A percentile compares a stretch with the other conserved stretches of the same genome.
Conservation (phyloP, 2,888 invertebrate species). For the Synanthedon vespiformis region DNA sequence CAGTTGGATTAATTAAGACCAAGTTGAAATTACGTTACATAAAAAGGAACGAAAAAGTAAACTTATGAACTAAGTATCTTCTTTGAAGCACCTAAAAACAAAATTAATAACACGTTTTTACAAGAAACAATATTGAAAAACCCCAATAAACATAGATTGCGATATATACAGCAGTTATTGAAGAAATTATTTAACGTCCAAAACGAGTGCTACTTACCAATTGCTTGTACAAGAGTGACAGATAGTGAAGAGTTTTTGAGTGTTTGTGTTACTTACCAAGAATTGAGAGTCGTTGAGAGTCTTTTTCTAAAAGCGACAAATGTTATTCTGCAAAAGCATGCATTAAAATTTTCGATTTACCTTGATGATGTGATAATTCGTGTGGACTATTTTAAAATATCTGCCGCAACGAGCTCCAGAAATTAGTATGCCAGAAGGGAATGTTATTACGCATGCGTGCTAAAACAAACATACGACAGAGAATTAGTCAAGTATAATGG, state of each 20-base stretch:
- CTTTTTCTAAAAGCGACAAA: slow-evolving; percentile 19
- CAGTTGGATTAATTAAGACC: too few species aligned
- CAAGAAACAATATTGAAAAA: slow-evolving; percentile 18
- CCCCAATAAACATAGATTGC: slow-evolving; percentile 18
- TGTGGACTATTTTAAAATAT: slow-evolving; percentile 33
- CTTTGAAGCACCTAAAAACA: slow-evolving; percentile 23
- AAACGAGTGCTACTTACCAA: slow-evolving; percentile 18
- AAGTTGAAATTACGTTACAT: too few species aligned
- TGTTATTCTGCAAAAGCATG: slow-evolving; percentile 28
- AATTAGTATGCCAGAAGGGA: slow-evolving; percentile 71
- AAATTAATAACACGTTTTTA: slow-evolving; percentile 18
- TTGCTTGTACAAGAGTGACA: background rate
- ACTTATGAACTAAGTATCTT: too few species aligned
- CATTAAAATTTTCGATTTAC: slow-evolving; percentile 28
- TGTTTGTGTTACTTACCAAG: slow-evolving; percentile 31
- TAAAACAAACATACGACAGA: slow-evolving; percentile 67
- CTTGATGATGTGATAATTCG: slow-evolving; percentile 40
- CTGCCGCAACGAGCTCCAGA: slow-evolving; percentile 50
- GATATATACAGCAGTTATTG: slow-evolving; percentile 55
- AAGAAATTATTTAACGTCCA: slow-evolving; percentile 13
- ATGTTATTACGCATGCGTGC: slow-evolving; percentile 71
- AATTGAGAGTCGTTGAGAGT: background rate
- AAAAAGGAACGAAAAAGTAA: too few species aligned
- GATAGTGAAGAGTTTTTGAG: background rate
- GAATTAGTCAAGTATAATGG: slow-evolving; percentile 48